A percentile compares a stretch with the other conserved stretches of the same genome.
phyloP scores from a whole-genome alignment of 2,888 invertebrate species.

The Catocala sponsa region DNA sequence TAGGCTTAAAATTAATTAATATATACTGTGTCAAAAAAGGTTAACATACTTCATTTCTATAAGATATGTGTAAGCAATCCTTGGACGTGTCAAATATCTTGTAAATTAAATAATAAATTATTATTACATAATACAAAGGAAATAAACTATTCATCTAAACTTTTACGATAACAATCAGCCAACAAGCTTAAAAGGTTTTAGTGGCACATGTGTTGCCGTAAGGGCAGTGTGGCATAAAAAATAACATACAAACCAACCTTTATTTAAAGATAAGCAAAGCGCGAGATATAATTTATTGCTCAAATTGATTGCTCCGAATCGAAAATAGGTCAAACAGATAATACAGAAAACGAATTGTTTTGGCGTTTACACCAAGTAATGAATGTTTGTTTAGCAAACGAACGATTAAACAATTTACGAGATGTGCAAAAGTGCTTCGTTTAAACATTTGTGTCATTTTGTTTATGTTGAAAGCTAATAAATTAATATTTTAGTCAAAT shows the following conservation, averaged over 20 bases:
- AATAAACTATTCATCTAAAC: too few relatives aligned
- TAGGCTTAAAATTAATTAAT: too few relatives aligned
- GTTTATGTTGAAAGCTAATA: constrained; percentile 29
- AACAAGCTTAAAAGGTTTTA: too few relatives aligned
- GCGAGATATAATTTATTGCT: constrained; percentile 44
- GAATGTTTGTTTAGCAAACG: constrained; percentile 45
- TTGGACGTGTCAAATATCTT: too few relatives aligned
- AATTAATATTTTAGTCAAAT: constrained; percentile 24
- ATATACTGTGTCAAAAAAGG: too few relatives aligned
- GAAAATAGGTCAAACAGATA: constrained; percentile 59
- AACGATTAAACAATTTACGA: constrained; percentile 52
- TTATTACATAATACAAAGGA: too few relatives aligned
- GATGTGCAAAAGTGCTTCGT: constrained; percentile 32
- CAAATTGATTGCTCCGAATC: constrained; percentile 48
- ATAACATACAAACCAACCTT: constrained; percentile 4
- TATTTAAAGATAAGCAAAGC: constrained; percentile 30
- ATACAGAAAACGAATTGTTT: constrained; percentile 57
- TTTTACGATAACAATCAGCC: too few relatives aligned
- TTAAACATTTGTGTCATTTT: constrained; percentile 38
- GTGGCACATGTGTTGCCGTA: too few relatives aligned
- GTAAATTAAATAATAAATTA: too few relatives aligned
- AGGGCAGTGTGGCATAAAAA: constrained; percentile 1
- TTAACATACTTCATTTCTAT: too few relatives aligned
- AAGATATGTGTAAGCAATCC: too few relatives aligned
- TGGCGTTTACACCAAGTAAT: constrained; percentile 48